Evolutionary conservation across 2,888 invertebrate genomes (phyloP).

Genomic region (Drosophila mimetica): DNA sequence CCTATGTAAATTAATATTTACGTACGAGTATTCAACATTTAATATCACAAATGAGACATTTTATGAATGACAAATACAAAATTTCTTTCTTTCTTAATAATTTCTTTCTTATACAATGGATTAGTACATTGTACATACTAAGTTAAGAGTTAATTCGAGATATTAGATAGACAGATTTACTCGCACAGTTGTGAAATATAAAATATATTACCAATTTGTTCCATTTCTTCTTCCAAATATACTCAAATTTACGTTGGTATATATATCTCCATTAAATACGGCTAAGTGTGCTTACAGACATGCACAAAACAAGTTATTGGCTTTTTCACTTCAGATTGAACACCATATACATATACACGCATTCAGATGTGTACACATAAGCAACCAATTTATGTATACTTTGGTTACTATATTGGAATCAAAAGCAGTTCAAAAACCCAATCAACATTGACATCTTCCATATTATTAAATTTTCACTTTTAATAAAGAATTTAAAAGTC

Average conservation of each 20-base stretch:
- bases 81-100: too few species aligned
- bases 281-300: neutral
- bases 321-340: constrained; percentile 11
- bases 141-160: too few species aligned
- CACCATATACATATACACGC: constrained; percentile 7
- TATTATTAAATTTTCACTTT: neutral
- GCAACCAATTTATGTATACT: constrained; percentile 4
- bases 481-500: neutral
- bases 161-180: too few species aligned
- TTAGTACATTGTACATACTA: too few species aligned
- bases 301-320: constrained; percentile 8
- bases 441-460: neutral
- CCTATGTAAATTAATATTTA: too few species aligned
- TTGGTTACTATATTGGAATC: neutral
- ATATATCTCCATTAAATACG: neutral
- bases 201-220: neutral
- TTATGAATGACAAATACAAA: too few species aligned
- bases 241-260: neutral
- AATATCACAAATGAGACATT: too few species aligned
- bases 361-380: constrained; percentile 28
- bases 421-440: neutral
- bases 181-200: neutral
- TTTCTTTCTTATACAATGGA: too few species aligned
- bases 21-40: too few species aligned
- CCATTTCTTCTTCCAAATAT: neutral